A percentile compares a stretch with the other conserved stretches of the same genome.
phyloP scores from a whole-genome alignment of 2,797 vertebrate species.

The Acrocephalus scirpaceus region DNA sequence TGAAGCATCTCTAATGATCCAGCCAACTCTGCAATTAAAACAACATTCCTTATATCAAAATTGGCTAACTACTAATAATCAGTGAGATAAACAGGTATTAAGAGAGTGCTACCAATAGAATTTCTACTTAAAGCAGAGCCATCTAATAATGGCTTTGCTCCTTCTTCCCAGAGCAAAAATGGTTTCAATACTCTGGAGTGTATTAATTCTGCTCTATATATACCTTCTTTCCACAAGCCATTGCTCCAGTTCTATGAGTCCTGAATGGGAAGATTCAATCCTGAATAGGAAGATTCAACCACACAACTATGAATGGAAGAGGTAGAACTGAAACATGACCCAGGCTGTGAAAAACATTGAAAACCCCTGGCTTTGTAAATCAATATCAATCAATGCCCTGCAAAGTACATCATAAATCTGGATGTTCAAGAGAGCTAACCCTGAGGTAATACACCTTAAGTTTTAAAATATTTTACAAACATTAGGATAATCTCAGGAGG shows the following conservation, averaged over 20 bases:
- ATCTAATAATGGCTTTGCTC: background rate
- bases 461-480: constrained; percentile 32
- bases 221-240: background rate
- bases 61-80: background rate
- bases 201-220: background rate
- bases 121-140: background rate
- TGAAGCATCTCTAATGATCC: background rate
- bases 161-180: background rate
- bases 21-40: background rate
- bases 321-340: background rate
- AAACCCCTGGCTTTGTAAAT: constrained; percentile 16
- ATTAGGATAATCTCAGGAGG: background rate
- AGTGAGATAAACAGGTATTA: background rate
- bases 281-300: background rate
- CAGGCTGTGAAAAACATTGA: background rate
- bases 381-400: constrained; percentile 37
- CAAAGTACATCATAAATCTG: constrained; percentile 39
- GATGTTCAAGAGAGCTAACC: background rate
- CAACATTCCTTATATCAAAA: background rate
- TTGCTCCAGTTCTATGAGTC: background rate
- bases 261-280: background rate
- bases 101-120: background rate
- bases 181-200: background rate
- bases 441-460: background rate
- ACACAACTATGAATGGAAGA: background rate